Base-by-base conservation (phyloP, 2,888 invertebrate genomes). In the Oxyteleia sp. region DNA sequence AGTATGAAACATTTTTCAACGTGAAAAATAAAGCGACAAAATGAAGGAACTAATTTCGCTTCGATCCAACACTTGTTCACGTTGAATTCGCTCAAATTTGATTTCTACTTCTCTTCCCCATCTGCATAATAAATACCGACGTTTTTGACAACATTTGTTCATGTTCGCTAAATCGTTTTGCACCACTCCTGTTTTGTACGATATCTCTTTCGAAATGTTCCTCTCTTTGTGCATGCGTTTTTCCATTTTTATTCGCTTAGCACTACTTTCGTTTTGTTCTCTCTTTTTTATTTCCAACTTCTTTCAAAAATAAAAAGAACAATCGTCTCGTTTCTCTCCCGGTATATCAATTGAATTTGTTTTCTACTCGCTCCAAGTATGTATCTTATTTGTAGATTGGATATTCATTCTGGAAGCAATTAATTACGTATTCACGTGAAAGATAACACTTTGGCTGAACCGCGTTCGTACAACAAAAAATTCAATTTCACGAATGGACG, bases 191-290 rank as follows among this genome's bases (percentile, higher is more conserved):
- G 16, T 66, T 45, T 72, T 72, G 38, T 72, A 78, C 53, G 43
- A 53, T 68, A 61, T 66, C 18, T 66, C 18, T 63, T 63, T 74
- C 51, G 16, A 63, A 68, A 59, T 55, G 47, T 72, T 63, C 32
- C 49, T 83, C 61, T 79, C 64, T 82, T 80, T 82, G 69, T 80
- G 85, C 85, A 85, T 85, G 85, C 57, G 23, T 78, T 81, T n/a
- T 85, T 78, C 61, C 64, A 83, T 75, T 81, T 69, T 78, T 55
- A 75, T 71, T 71, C 81, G 81, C 78, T 75, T 76, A 66, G 85
- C 81, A 84, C 71, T 72, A 32, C 57, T 78, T 78, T 69, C 15
- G 45, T 75, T 84, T 75, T 63, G 23, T 74, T 75, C 18, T 15
- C 51, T 45, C 43, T 29, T 45, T 35, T 10, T 59, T 51, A 11